phyloP scores from a whole-genome alignment of 2,113 vertebrate genomes.

The Nestor notabilis region DNA sequence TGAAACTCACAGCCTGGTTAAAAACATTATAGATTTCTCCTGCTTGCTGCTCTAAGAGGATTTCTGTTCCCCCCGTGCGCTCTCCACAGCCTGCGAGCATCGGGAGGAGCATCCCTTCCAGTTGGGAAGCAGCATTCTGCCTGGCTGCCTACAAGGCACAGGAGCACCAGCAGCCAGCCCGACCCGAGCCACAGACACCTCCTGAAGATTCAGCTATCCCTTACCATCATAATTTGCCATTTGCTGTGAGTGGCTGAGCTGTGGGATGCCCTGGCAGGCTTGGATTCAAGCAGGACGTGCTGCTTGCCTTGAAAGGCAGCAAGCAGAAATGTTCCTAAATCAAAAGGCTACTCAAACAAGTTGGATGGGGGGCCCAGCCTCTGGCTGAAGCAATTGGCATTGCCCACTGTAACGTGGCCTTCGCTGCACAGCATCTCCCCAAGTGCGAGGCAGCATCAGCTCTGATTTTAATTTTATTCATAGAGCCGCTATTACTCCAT shows the following conservation, averaged over 20 bases:
- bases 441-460: background rate
- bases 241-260: background rate
- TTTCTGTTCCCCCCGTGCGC: background rate
- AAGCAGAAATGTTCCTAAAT: fast-evolving
- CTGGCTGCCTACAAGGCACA: background rate
- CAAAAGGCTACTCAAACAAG: fast-evolving
- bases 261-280: background rate
- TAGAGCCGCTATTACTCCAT: slow-evolving; percentile 51
- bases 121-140: background rate
- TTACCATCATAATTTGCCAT: fast-evolving
- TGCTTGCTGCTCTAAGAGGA: background rate
- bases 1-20: slow-evolving; percentile 56
- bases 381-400: background rate
- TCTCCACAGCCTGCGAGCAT: background rate
- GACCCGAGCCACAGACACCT: fast-evolving
- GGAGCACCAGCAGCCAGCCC: background rate
- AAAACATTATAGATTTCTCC: slow-evolving; percentile 46
- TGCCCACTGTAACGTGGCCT: background rate
- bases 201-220: background rate
- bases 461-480: slow-evolving; percentile 75
- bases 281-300: background rate
- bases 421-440: background rate
- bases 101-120: background rate
- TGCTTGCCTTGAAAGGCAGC: fast-evolving
- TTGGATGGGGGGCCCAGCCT: background rate